Evolutionary conservation across 1,140 invertebrate species (phyloP), one percentile per base, ranked within the genome.

Genomic region (Melipona quadrifasciata): DNA sequence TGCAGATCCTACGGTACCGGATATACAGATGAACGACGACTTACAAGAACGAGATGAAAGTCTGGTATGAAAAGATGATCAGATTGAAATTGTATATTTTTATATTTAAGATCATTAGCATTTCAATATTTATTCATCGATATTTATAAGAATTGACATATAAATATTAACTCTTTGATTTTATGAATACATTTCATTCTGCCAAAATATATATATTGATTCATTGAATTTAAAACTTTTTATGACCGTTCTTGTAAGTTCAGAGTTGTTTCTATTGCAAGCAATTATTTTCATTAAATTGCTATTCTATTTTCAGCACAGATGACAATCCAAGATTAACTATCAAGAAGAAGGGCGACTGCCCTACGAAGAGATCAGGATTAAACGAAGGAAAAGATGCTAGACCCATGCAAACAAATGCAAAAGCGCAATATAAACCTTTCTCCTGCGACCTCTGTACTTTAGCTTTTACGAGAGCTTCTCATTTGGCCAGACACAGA

Each of bases 401-500:
- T 8, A 85, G 78, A 19, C 55, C 75, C 10, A 87, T 70, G 11
- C n/a, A 81, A 3, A 1, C 31, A 16, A 89, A 91, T 16, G 90
- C 88, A 31, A 91, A 90, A 64, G 76, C 91, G 4, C 94, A 93
- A 51, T 92, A 94, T 39, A 94, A 94, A 73, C 95, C 95, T 5
- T 95, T 95, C 84, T 93, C 93, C 0, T 96, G 95, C 86, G 93
- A 95, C 61, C 90, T 95, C 24, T 96, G 95, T 86, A 95, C 93
- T 0, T 87, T 95, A 78, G 95, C 95, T 31, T 96, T 96, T 75
- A 95, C 95, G 1, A 90, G 95, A 80, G 96, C 96, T n/a, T 97
- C 97, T 76, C 97, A 98, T 90, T 94, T 98, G 4, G 96, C 97
- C 55, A 95, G 97, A 76, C 97, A 98, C 91, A 94, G 97, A 79